Conservation (phyloP, 2,113 vertebrate genomes). For the Platycercus adscitus region DNA sequence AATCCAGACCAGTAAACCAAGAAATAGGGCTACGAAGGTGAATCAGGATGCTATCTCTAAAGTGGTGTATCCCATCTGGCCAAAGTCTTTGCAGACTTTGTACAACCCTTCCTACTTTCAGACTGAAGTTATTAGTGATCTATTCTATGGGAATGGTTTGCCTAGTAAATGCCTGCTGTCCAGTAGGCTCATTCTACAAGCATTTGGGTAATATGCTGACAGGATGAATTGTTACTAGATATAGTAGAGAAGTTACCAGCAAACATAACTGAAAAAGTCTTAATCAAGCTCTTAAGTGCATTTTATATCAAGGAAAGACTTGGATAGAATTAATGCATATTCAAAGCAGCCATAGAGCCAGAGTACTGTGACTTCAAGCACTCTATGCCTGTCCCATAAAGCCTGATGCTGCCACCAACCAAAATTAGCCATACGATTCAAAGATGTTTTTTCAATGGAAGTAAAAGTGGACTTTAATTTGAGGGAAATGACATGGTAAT, state of each 20-base stretch:
- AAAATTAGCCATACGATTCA: not conserved
- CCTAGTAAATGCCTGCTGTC: not conserved
- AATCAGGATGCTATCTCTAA: not conserved
- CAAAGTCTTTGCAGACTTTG: not conserved
- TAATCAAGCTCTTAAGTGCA: not conserved
- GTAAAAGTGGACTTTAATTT: not conserved
- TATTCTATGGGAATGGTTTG: not conserved
- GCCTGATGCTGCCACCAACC: not conserved
- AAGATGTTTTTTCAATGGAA: not conserved
- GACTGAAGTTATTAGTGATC: fast-evolving
- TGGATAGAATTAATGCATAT: not conserved
- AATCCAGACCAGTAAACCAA: not conserved
- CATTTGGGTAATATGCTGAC: not conserved
- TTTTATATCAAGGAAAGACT: not conserved
- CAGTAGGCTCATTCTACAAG: not conserved
- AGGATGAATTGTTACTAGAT: not conserved
- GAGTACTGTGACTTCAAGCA: not conserved
- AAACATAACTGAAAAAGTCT: not conserved
- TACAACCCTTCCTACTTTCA: not conserved
- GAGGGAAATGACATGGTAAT: not conserved
- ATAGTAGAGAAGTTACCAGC: not conserved
- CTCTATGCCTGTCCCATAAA: not conserved
- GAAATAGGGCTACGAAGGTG: not conserved
- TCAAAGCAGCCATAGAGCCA: not conserved
- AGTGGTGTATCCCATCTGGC: not conserved